These are phyloP conservation scores for Spatulosminthurus flaviceps DNA, from an alignment of 2,888 invertebrate genomes.

Conservation along the genomic window DNA sequence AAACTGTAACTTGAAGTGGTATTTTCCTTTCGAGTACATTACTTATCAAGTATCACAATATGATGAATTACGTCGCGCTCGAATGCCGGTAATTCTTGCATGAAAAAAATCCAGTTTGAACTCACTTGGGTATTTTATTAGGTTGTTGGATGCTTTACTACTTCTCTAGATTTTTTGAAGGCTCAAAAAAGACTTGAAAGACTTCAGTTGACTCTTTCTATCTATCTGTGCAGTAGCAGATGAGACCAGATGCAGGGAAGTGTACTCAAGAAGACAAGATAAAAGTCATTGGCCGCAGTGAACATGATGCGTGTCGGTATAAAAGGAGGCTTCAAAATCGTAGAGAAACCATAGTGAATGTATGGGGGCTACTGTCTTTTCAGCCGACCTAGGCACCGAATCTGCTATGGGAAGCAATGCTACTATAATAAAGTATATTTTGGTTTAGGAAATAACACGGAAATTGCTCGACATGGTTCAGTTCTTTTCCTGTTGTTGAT, in stretches of 20 bases:
- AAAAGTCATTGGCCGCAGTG: constrained; percentile 42
- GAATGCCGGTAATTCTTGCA: background rate
- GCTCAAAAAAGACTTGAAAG: background rate
- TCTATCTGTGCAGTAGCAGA: background rate
- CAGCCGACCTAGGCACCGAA: constrained; percentile 4
- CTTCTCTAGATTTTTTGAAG: background rate
- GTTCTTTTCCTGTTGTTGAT: constrained; percentile 12
- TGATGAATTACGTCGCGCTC: constrained; percentile 8
- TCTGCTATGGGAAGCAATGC: background rate
- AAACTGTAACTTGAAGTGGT: constrained; percentile 6
- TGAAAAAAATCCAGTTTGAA: constrained; percentile 3
- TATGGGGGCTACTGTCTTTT: constrained; percentile 1
- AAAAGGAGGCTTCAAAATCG: background rate
- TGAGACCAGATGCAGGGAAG: constrained; percentile 9
- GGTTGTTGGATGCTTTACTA: background rate
- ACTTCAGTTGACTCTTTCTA: background rate
- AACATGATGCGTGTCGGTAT: constrained; percentile 40
- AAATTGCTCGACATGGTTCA: constrained; percentile 42
- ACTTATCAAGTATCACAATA: constrained; percentile 13
- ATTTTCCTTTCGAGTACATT: background rate
- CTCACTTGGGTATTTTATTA: background rate
- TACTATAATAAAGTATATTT: background rate
- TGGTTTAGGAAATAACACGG: constrained; percentile 34
- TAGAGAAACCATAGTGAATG: background rate
- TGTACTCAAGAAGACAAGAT: constrained; percentile 26